phyloP scores from a whole-genome alignment of 2,113 vertebrate species.

The Chloropsis cyanopogon region DNA sequence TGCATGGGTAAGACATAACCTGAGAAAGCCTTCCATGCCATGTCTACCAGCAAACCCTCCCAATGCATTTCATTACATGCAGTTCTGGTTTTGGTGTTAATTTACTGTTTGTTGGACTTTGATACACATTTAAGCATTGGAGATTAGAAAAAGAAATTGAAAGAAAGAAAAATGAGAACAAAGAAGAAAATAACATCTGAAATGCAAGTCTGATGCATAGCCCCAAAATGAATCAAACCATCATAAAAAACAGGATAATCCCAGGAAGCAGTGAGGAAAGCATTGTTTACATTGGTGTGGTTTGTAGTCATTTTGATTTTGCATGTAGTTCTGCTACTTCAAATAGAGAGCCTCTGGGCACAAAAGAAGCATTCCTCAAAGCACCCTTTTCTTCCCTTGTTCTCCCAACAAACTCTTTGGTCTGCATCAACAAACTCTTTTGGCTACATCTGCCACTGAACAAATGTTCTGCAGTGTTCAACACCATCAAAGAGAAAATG shows the following conservation, averaged over 20 bases:
- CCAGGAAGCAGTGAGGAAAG: not conserved
- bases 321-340: not conserved
- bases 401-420: not conserved
- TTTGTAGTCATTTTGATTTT: constrained; percentile 5
- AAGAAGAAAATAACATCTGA: not conserved
- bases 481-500: constrained; percentile 25
- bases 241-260: not conserved
- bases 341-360: constrained; percentile 2
- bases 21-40: not conserved
- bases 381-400: not conserved
- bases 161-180: not conserved
- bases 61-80: accelerated
- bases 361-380: not conserved
- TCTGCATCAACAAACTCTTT: constrained; percentile 20
- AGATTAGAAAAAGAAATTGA: not conserved
- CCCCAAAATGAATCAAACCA: not conserved
- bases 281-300: not conserved
- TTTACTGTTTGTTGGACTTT: not conserved
- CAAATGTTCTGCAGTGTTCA: not conserved
- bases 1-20: not conserved
- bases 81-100: not conserved
- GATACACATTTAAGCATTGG: not conserved
- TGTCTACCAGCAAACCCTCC: not conserved
- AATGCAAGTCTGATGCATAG: not conserved
- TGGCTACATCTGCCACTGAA: constrained; percentile 17